These are phyloP conservation scores for Melinaea menophilus DNA, from an alignment of 2,888 invertebrate species.

Conservation along the genomic window DNA sequence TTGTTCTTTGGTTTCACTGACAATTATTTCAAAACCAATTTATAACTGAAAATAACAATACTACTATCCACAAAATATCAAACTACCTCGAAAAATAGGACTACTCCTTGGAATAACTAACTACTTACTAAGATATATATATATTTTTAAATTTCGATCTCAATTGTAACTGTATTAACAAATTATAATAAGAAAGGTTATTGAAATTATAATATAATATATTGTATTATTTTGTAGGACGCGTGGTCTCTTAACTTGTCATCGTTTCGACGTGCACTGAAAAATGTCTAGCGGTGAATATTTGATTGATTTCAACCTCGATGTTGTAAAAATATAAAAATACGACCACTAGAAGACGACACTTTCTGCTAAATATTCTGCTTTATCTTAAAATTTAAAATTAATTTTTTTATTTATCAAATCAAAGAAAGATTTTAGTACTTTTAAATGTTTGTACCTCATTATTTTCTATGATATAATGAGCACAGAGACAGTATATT, in stretches of 20 bases:
- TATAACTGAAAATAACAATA: not conserved
- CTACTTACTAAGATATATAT: slow-evolving; percentile 6
- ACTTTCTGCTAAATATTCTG: too few relatives aligned
- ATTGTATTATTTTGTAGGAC: slow-evolving; percentile 12
- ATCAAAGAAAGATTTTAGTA: too few relatives aligned
- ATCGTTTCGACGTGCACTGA: not conserved
- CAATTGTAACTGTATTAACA: not conserved
- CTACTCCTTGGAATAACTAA: slow-evolving; percentile 15
- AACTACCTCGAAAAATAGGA: slow-evolving; percentile 20
- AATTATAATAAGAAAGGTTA: not conserved
- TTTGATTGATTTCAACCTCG: too few relatives aligned
- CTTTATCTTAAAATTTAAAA: too few relatives aligned
- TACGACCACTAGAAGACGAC: too few relatives aligned
- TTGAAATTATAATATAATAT: slow-evolving; percentile 5
- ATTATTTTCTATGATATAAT: not conserved
- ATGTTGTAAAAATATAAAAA: too few relatives aligned
- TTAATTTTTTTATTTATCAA: too few relatives aligned
- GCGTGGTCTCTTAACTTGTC: slow-evolving; percentile 14
- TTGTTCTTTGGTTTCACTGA: slow-evolving; percentile 54
- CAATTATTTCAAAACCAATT: slow-evolving; percentile 12
- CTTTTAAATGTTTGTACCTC: not conserved
- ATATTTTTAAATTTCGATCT: not conserved
- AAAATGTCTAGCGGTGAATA: not conserved
- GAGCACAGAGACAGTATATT: not conserved
- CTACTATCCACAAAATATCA: slow-evolving; percentile 9